phyloP scores from a whole-genome alignment of 2,113 vertebrate genomes.

The Labrus mixtus region DNA sequence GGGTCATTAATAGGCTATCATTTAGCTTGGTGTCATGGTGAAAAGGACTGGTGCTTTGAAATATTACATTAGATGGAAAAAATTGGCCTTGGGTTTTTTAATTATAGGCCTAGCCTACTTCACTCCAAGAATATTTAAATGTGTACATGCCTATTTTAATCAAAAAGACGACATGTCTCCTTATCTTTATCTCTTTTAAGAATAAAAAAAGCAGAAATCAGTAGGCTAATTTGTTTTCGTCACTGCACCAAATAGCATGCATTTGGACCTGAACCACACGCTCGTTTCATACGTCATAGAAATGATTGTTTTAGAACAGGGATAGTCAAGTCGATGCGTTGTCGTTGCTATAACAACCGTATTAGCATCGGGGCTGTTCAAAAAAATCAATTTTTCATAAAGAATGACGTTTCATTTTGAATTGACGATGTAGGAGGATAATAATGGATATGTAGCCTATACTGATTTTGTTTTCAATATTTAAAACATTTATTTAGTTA shows the following conservation, averaged over 20 bases:
- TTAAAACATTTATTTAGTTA: not conserved
- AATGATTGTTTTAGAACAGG: conserved; percentile 28
- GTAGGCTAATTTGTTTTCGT: not conserved
- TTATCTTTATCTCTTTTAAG: not conserved
- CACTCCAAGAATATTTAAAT: not conserved
- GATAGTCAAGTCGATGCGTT: not conserved
- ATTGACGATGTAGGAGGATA: not conserved
- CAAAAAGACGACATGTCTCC: not conserved
- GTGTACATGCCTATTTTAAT: not conserved
- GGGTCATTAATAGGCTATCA: not conserved
- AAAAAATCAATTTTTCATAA: not conserved
- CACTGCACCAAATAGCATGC: not conserved
- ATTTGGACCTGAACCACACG: not conserved
- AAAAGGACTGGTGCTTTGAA: not conserved
- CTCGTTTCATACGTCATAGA: conserved; percentile 25
- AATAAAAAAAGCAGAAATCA: no score
- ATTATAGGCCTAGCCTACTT: not conserved
- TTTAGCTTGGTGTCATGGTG: not conserved
- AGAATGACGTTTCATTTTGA: conserved; percentile 3
- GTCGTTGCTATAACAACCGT: conserved; percentile 58
- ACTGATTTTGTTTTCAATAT: not conserved
- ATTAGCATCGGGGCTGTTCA: not conserved
- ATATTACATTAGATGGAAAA: not conserved
- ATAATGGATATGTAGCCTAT: no score
- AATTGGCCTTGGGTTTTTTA: not conserved